These are phyloP conservation scores for Pseudocheirus occidentalis DNA, from an alignment of 2,797 vertebrate species.

Conservation along the genomic window DNA sequence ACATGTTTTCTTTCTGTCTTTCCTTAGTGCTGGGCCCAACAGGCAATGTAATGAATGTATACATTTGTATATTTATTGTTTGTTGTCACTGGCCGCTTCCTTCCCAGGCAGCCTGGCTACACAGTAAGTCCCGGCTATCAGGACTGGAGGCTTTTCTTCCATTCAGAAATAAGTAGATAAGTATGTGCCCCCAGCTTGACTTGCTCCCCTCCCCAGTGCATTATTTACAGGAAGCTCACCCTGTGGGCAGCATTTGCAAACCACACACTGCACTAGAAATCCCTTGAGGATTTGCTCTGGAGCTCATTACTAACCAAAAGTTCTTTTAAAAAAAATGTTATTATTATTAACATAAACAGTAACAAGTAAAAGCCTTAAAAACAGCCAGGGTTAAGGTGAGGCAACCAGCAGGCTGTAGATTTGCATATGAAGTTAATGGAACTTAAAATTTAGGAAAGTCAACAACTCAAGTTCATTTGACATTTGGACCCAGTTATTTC, in stretches of 20 bases:
- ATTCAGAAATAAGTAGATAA: constrained; percentile 77
- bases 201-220: constrained; percentile 75
- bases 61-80: constrained; percentile 67
- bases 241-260: constrained; percentile 69
- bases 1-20: constrained; percentile 57
- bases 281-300: constrained; percentile 65
- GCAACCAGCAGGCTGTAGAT: constrained; percentile 49
- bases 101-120: constrained; percentile 46
- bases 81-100: constrained; percentile 60
- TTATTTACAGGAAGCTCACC: constrained; percentile 73
- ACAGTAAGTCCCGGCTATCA: constrained; percentile 57
- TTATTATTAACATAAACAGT: constrained; percentile 3
- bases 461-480: constrained; percentile 57
- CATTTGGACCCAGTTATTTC: constrained; percentile 49
- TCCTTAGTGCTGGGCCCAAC: constrained; percentile 50
- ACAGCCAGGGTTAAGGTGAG: constrained; percentile 57
- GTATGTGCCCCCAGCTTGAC: constrained; percentile 69
- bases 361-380: not conserved
- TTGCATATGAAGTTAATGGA: constrained; percentile 65
- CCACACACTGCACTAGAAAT: constrained; percentile 66
- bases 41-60: constrained; percentile 36
- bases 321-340: constrained; percentile 54
- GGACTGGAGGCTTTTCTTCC: constrained; percentile 72
- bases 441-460: constrained; percentile 52
- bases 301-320: constrained; percentile 55